Evolutionary conservation across 2,888 invertebrate species (phyloP).

Genomic region (Heliconius erato): DNA sequence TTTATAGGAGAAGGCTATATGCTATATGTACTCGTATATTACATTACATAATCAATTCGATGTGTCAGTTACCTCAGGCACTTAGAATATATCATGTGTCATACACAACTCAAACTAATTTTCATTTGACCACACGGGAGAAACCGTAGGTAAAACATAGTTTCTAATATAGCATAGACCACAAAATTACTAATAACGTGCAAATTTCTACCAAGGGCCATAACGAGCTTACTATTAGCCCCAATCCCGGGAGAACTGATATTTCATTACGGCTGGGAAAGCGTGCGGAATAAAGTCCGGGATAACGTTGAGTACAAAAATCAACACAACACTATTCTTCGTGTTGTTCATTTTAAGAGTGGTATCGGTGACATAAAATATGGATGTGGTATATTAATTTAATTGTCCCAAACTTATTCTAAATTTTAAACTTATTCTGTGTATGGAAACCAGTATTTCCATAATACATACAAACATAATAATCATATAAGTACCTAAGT

Average conservation of each 20-base stretch:
- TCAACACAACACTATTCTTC: conserved; percentile 73
- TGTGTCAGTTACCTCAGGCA: too few species aligned
- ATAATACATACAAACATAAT: background rate
- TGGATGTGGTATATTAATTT: conserved; percentile 58
- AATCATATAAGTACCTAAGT: background rate
- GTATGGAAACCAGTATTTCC: background rate
- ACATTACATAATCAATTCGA: too few species aligned
- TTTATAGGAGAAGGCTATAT: too few species aligned
- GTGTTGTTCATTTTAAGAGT: conserved; percentile 71
- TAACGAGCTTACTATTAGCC: conserved; percentile 77
- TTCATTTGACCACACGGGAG: too few species aligned
- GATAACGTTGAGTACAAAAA: conserved; percentile 79
- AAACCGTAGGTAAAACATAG: background rate
- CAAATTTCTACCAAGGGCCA: conserved; percentile 59
- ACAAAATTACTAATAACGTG: conserved; percentile 52
- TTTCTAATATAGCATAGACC: conserved; percentile 28
- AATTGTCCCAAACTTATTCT: background rate
- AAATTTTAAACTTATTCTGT: background rate
- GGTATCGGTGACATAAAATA: background rate
- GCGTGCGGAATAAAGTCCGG: conserved; percentile 61
- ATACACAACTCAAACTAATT: too few species aligned
- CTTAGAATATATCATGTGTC: too few species aligned
- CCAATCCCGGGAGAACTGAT: conserved; percentile 68
- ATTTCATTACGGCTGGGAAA: conserved; percentile 72
- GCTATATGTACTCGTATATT: too few species aligned